phyloP scores from a whole-genome alignment of 2,888 invertebrate species.

The Drosophila limbata region DNA sequence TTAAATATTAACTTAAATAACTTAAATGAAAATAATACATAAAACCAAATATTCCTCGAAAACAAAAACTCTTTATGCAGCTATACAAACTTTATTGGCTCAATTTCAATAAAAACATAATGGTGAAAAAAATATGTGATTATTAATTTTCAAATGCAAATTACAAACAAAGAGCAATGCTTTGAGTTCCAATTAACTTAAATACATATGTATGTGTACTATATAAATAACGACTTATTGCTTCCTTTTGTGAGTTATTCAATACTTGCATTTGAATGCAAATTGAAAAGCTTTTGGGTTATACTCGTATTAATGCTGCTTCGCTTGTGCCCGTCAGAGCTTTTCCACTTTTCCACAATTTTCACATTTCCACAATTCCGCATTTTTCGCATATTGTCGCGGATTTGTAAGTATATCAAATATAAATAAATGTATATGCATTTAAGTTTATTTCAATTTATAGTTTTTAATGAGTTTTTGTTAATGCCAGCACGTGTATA shows the following conservation, averaged over 20 bases:
- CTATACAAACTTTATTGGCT: not conserved
- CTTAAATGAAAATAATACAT: not conserved
- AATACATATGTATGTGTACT: not conserved
- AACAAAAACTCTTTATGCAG: not conserved
- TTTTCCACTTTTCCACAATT: conserved; percentile 4
- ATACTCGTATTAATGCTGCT: conserved; percentile 13
- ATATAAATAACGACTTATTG: conserved; percentile 9
- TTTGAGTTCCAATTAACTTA: conserved; percentile 10
- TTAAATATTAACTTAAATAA: not conserved
- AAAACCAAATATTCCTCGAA: not conserved
- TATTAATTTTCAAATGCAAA: conserved; percentile 4
- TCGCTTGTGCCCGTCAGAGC: conserved; percentile 12
- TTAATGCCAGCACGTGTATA: conserved; percentile 53
- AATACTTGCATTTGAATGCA: conserved; percentile 13
- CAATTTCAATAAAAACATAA: no score
- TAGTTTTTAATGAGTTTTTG: conserved; percentile 82
- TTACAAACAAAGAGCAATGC: conserved; percentile 2
- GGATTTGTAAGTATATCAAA: conserved; percentile 45
- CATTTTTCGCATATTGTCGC: conserved; percentile 41
- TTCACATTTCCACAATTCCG: not conserved
- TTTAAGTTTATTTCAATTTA: conserved; percentile 82
- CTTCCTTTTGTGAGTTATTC: conserved; percentile 13
- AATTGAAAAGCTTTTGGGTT: conserved; percentile 17
- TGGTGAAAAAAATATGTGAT: not conserved
- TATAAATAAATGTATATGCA: conserved; percentile 52